Evolutionary conservation across 1,140 invertebrate species (phyloP).

Genomic region (Hyles vespertilio): DNA sequence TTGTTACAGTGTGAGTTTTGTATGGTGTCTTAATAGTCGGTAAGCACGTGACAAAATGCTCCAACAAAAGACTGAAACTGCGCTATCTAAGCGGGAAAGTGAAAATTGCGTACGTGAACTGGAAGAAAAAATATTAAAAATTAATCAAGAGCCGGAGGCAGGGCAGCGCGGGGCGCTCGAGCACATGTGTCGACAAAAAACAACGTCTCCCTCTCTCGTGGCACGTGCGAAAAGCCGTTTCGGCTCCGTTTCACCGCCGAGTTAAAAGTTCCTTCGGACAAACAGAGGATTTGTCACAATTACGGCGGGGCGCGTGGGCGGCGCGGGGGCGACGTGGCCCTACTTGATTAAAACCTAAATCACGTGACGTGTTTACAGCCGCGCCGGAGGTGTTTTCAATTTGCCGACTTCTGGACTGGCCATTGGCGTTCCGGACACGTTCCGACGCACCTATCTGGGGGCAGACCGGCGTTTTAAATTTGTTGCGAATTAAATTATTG

Average conservation of each 20-base stretch:
- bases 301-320: conserved; percentile 41
- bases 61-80: conserved; percentile 33
- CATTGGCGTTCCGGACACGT: conserved; percentile 71
- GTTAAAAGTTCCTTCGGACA: conserved; percentile 74
- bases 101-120: conserved; percentile 74
- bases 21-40: background rate
- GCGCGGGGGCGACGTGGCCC: conserved; percentile 45
- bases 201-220: conserved; percentile 42
- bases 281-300: conserved; percentile 76
- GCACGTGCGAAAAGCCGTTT: conserved; percentile 64
- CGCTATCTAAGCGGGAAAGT: conserved; percentile 56
- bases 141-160: conserved; percentile 62
- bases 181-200: conserved; percentile 74
- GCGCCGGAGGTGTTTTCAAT: conserved; percentile 72
- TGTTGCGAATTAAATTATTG: conserved; percentile 73
- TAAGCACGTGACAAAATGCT: conserved; percentile 39
- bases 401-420: conserved; percentile 59
- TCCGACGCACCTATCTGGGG: conserved; percentile 57
- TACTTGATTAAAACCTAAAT: conserved; percentile 76
- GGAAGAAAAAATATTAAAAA: conserved; percentile 75
- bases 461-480: conserved; percentile 62
- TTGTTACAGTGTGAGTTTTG: too few species aligned
- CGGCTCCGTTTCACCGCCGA: conserved; percentile 52
- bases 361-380: conserved; percentile 75
- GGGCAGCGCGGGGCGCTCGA: conserved; percentile 26